Conservation (phyloP, 2,888 invertebrate species). For the Oscheius sp. region DNA sequence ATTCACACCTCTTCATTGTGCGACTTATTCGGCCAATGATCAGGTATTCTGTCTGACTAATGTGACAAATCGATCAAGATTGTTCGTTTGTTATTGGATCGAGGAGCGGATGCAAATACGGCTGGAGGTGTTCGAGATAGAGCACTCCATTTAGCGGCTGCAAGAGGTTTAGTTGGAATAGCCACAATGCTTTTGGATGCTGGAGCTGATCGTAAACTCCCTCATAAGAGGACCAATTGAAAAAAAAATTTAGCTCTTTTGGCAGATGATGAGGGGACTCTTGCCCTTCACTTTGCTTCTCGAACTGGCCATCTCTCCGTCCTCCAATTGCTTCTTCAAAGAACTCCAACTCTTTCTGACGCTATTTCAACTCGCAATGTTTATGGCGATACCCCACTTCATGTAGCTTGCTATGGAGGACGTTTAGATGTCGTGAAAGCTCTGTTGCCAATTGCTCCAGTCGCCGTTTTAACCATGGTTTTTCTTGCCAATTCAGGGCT, state of each 20-base stretch:
- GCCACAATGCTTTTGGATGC: constrained; percentile 71
- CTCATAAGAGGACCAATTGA: neutral
- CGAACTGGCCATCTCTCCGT: constrained; percentile 72
- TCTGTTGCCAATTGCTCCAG: constrained; percentile 60
- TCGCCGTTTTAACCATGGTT: constrained; percentile 51
- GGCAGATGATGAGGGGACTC: constrained; percentile 73
- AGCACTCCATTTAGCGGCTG: constrained; percentile 72
- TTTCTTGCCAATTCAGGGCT: neutral
- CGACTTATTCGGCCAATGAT: constrained; percentile 73
- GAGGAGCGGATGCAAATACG: constrained; percentile 72
- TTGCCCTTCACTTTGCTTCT: constrained; percentile 72
- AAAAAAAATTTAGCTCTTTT: constrained; percentile 69
- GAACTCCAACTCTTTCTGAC: constrained; percentile 32
- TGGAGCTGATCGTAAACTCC: constrained; percentile 70
- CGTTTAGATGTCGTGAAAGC: constrained; percentile 71
- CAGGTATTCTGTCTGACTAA: constrained; percentile 63
- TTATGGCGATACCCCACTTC: constrained; percentile 73
- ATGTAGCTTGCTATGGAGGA: constrained; percentile 70
- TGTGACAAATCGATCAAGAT: constrained; percentile 62
- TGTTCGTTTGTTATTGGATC: constrained; percentile 70
- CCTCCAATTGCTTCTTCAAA: constrained; percentile 70
- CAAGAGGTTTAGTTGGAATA: constrained; percentile 71
- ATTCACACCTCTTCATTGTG: constrained; percentile 73
- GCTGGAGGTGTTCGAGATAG: constrained; percentile 72
- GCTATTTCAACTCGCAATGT: constrained; percentile 69